Percentiles rank a stretch among this genome's conserved stretches.
These are phyloP conservation scores for Liposcelis brunnea DNA, from an alignment of 2,888 invertebrate genomes.

Conservation along the genomic window DNA sequence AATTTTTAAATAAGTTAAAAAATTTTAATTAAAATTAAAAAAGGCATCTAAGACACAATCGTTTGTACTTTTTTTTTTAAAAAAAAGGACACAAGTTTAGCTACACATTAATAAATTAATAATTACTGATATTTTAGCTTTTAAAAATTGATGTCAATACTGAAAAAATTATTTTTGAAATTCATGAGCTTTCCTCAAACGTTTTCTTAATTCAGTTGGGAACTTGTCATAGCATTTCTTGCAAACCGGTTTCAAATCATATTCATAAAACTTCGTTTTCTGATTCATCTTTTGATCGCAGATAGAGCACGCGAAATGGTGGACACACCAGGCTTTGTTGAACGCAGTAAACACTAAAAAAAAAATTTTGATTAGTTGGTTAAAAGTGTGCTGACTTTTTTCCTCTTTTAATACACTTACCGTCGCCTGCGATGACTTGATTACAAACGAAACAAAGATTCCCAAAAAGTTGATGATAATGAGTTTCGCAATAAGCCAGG, in stretches of 20 bases:
- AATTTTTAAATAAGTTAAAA: no score
- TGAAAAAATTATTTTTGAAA: constrained; percentile 31
- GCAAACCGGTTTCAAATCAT: constrained; percentile 95
- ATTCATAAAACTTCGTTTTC: constrained; percentile 97
- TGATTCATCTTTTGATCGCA: constrained; percentile 94
- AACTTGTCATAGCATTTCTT: constrained; percentile 97
- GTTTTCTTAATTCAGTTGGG: constrained; percentile 80
- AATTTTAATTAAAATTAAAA: no score
- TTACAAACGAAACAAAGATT: constrained; percentile 98
- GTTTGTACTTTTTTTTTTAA: no score
- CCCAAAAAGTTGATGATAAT: constrained; percentile 97
- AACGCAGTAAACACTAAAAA: constrained; percentile 84
- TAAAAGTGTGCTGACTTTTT: no score
- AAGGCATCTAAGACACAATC: no score
- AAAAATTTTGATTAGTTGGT: constrained; percentile 15
- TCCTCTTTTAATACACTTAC: constrained; percentile 35
- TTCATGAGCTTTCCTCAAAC: constrained; percentile 78
- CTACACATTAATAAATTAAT: no score
- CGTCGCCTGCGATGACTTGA: constrained; percentile 93
- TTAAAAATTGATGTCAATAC: no score
- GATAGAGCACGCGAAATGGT: constrained; percentile 94
- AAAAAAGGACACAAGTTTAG: no score
- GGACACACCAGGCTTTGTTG: constrained; percentile 98
- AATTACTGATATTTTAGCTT: no score
- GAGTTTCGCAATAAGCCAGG: constrained; percentile 95